Evolutionary conservation across 2,888 invertebrate species (phyloP), one percentile per base, ranked within the genome.

Genomic region (Cybosia mesomella): DNA sequence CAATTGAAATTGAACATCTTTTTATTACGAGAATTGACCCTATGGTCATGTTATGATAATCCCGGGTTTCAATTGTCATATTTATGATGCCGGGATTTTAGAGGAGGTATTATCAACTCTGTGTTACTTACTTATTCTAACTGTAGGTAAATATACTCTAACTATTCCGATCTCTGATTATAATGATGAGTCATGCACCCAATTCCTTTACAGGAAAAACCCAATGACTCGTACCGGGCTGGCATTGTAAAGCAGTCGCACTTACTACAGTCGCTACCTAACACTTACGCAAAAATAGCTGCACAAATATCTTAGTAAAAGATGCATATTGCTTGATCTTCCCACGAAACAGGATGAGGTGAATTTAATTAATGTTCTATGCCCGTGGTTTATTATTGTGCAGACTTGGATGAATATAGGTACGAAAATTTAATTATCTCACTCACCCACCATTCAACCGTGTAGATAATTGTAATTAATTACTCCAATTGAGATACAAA

Each of bases 291-390:
- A 18, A 10, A 22, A 22, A n/a, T n/a, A 49, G 9, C 49, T 49
- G 49, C 49, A 49, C n/a, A 49, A 43, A 24, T 24, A 22, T 53
- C 28, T 32, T 4, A 32, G 11, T 24, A 28, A n/a, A 24, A 24
- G 21, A 61, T 58, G 15, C 62, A 70, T 59, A 77, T 80, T 80
- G 80, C 73, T 63, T 66, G 57, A 58, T 64, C 74, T 75, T 86
- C 86, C 73, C 85, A 86, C 80, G 82, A 79, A 76, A 74, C 71
- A 64, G 67, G 81, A 84, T 85, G 82, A 79, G 67, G 58, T 65
- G 70, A 64, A 82, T 79, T 76, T 74, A 73, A 77, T 75, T 75
- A 80, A 83, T 77, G 70, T 68, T 64, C 70, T 72, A 68, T 75
- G 55, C 43, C 64, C 58, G 65, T 24, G 58, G 61, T 64, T 36